Conservation (phyloP, 2,113 vertebrate species). For the Catharus minimus region DNA sequence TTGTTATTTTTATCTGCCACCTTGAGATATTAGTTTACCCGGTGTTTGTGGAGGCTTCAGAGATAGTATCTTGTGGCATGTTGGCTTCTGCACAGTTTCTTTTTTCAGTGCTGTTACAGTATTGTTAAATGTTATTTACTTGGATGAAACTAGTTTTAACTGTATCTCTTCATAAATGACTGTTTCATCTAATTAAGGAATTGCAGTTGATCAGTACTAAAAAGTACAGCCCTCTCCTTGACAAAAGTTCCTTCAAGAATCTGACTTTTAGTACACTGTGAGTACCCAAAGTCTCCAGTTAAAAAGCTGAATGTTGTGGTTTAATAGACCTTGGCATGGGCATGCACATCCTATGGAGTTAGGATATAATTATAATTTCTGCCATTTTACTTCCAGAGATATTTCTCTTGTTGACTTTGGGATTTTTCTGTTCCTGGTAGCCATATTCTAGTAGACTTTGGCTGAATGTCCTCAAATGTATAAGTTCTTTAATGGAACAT, state of each 20-base stretch:
- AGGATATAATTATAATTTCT: neutral
- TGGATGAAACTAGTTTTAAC: neutral
- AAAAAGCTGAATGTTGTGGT: neutral
- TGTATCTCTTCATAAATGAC: neutral
- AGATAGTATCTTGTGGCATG: conserved; percentile 31
- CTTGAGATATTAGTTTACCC: conserved; percentile 36
- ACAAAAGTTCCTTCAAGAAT: neutral
- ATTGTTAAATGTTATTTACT: conserved; percentile 25
- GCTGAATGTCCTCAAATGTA: neutral
- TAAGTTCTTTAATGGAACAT: neutral
- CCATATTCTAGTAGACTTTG: neutral
- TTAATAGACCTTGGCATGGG: neutral
- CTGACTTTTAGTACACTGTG: neutral
- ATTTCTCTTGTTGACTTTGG: neutral
- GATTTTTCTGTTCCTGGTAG: neutral
- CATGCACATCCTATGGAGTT: neutral
- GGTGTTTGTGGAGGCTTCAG: conserved; percentile 34
- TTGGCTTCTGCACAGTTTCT: conserved; percentile 47
- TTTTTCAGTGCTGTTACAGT: conserved; percentile 50
- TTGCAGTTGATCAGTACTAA: neutral
- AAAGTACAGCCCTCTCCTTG: neutral
- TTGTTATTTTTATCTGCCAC: conserved; percentile 48
- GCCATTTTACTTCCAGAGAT: neutral
- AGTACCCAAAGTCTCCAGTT: neutral
- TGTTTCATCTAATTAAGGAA: neutral